Percentiles rank a stretch among this genome's conserved stretches.
phyloP scores from a whole-genome alignment of 1,140 invertebrate genomes.

The Drepana arcuata region DNA sequence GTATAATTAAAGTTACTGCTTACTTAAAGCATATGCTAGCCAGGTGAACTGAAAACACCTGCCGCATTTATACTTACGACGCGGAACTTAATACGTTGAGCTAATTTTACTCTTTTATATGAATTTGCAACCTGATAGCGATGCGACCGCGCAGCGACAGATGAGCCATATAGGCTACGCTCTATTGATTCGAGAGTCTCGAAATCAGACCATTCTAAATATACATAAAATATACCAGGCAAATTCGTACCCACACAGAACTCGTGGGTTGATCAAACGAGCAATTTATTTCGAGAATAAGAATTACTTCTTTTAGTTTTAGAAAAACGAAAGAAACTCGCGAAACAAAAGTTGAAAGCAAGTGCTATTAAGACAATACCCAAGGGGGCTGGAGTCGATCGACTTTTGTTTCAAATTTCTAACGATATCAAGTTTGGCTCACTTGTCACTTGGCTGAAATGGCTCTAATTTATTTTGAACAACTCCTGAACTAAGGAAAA shows the following conservation, averaged over 20 bases:
- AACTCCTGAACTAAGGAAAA: slow-evolving; percentile 35
- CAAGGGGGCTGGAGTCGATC: neutral
- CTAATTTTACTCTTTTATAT: slow-evolving; percentile 41
- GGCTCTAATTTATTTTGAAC: slow-evolving; percentile 44
- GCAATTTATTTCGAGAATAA: slow-evolving; percentile 1
- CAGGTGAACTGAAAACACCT: slow-evolving; percentile 56
- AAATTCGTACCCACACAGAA: neutral
- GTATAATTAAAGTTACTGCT: no score
- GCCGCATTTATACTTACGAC: slow-evolving; percentile 31
- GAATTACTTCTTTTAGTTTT: no score
- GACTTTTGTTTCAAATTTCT: slow-evolving; percentile 22
- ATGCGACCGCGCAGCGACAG: slow-evolving; percentile 34
- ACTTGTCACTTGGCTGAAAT: slow-evolving; percentile 34
- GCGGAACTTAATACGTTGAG: slow-evolving; percentile 54
- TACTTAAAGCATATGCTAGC: slow-evolving; percentile 44
- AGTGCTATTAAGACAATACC: slow-evolving; percentile 11
- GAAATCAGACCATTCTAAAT: slow-evolving; percentile 18
- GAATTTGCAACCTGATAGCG: slow-evolving; percentile 47
- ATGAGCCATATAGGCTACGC: slow-evolving; percentile 47
- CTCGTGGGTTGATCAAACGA: neutral
- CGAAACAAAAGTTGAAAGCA: slow-evolving; percentile 7
- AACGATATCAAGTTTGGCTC: slow-evolving; percentile 30
- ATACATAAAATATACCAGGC: slow-evolving; percentile 8
- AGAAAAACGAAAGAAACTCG: neutral
- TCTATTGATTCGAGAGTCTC: slow-evolving; percentile 31